phyloP scores from a whole-genome alignment of 2,888 invertebrate genomes.

The Sphinx pinastri region DNA sequence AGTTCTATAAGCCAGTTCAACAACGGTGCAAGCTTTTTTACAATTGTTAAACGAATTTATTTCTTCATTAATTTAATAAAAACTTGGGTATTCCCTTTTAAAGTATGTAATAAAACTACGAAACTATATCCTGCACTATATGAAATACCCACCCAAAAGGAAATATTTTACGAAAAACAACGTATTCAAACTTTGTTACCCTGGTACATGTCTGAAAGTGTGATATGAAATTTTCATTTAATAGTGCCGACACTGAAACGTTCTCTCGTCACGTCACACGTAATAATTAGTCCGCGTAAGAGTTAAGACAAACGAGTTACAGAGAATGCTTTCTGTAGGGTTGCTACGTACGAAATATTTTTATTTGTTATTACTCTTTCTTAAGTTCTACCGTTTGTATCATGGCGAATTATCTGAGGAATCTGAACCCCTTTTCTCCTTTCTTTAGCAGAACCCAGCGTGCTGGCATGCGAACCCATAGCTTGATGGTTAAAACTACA shows the following conservation, averaged over 20 bases:
- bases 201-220: constrained; percentile 32
- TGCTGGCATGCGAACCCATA: no score
- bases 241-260: constrained; percentile 49
- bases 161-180: neutral
- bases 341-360: constrained; percentile 33
- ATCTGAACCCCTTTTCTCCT: no score
- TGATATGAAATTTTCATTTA: constrained; percentile 44
- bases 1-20: no score
- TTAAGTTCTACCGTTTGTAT: no score
- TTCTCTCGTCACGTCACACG: constrained; percentile 54
- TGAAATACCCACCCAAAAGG: neutral
- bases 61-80: no score
- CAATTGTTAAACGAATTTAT: no score
- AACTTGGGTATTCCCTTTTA: no score
- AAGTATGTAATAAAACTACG: neutral
- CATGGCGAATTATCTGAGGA: no score
- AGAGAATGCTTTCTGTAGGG: constrained; percentile 46
- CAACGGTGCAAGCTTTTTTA: no score
- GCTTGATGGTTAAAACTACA: no score
- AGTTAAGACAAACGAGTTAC: constrained; percentile 49
- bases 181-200: constrained; percentile 11
- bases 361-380: neutral
- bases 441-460: no score
- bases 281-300: constrained; percentile 58
- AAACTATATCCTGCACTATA: no score